phyloP scores from a whole-genome alignment of 2,888 invertebrate genomes.

The Drosophila siamana region DNA sequence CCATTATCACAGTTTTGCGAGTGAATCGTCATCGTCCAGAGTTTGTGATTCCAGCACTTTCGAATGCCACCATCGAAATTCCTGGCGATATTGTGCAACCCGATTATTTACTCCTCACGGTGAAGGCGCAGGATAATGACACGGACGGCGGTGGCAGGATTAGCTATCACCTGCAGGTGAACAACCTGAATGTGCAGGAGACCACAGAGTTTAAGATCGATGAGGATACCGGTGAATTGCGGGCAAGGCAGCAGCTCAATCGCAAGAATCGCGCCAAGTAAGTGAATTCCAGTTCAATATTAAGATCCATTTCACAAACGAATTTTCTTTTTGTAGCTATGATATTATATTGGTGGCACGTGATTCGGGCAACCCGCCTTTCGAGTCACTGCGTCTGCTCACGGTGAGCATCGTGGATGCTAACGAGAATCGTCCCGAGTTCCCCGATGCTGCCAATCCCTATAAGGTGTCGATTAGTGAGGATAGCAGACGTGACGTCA shows the following conservation, averaged over 20 bases:
- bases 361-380: conserved; percentile 93
- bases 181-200: conserved; percentile 90
- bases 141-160: conserved; percentile 93
- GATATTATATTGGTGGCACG: conserved; percentile 92
- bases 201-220: conserved; percentile 94
- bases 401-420: conserved; percentile 92
- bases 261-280: conserved; percentile 89
- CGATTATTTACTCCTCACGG: conserved; percentile 92
- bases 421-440: conserved; percentile 93
- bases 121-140: conserved; percentile 93
- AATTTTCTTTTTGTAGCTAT: conserved; percentile 69
- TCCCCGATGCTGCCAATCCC: conserved; percentile 88
- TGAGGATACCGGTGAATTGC: conserved; percentile 91
- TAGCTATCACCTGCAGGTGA: conserved; percentile 92
- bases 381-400: conserved; percentile 91
- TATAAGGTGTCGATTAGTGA: conserved; percentile 91
- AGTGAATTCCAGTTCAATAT: conserved; percentile 5
- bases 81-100: conserved; percentile 92
- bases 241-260: conserved; percentile 92
- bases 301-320: background rate
- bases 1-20: conserved; percentile 91
- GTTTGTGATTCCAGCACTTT: conserved; percentile 91
- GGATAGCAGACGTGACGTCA: conserved; percentile 88
- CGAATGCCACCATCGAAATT: conserved; percentile 92
- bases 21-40: conserved; percentile 93